A percentile compares a stretch with the other conserved stretches of the same genome.
phyloP scores from a whole-genome alignment of 2,797 vertebrate genomes.

The Sylvilagus floridanus region DNA sequence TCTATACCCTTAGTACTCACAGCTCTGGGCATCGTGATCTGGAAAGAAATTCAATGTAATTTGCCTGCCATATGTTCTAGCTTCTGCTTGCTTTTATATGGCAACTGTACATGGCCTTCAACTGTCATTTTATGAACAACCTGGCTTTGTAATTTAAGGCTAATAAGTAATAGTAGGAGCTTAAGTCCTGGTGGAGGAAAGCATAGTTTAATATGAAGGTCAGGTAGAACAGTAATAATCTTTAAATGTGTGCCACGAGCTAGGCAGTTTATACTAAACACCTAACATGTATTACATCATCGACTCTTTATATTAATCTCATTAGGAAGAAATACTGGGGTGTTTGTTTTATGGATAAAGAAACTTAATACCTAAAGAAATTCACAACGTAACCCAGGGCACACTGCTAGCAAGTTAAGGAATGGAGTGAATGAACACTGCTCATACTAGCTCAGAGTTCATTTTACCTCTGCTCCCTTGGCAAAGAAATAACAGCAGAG shows the following conservation, averaged over 20 bases:
- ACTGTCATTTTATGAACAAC: not conserved
- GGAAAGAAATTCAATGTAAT: not conserved
- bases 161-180: not conserved
- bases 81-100: conserved; percentile 25
- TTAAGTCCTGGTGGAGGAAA: not conserved
- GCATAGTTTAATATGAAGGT: not conserved
- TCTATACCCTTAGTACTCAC: not conserved
- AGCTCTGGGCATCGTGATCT: not conserved
- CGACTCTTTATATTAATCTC: not conserved
- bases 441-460: not conserved
- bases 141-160: not conserved
- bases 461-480: not conserved
- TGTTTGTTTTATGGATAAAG: not conserved
- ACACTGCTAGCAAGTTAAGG: not conserved
- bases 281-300: not conserved
- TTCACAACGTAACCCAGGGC: not conserved
- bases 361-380: not conserved
- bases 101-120: not conserved
- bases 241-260: not conserved
- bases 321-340: not conserved
- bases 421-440: not conserved
- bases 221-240: not conserved
- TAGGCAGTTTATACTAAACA: not conserved
- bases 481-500: not conserved
- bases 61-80: not conserved